Percentiles rank a stretch among this genome's conserved stretches.
Evolutionary conservation across 2,888 invertebrate genomes (phyloP).

Genomic region (Arctia plantaginis): DNA sequence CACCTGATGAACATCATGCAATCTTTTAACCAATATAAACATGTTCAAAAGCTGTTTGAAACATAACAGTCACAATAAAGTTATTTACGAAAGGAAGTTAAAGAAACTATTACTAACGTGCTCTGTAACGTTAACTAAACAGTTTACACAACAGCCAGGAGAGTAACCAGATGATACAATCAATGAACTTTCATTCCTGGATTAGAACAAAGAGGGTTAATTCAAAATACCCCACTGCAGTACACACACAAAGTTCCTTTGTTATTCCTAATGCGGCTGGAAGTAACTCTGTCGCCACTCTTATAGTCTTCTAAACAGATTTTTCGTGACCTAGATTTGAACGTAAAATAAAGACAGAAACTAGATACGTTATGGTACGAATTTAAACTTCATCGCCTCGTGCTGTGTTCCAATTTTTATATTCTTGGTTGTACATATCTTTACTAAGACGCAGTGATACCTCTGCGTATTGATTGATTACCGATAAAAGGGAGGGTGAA

Average conservation of each 20-base stretch:
- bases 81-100: conserved; percentile 16
- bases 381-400: neutral
- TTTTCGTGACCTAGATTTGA: conserved; percentile 18
- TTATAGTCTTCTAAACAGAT: conserved; percentile 9
- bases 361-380: conserved; percentile 7
- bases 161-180: conserved; percentile 21
- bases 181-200: conserved; percentile 23
- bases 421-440: neutral
- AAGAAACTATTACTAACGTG: conserved; percentile 18
- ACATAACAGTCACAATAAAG: conserved; percentile 8
- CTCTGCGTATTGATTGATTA: neutral
- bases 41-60: conserved; percentile 3
- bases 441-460: neutral
- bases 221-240: conserved; percentile 3
- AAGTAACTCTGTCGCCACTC: conserved; percentile 1
- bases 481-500: neutral
- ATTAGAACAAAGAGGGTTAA: conserved; percentile 24
- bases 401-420: neutral
- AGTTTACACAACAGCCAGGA: conserved; percentile 22
- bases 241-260: conserved; percentile 3
- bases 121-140: conserved; percentile 18
- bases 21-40: neutral
- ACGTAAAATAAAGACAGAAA: conserved; percentile 12
- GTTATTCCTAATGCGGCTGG: neutral
- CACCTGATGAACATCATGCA: neutral